A percentile compares a stretch with the other conserved stretches of the same genome.
phyloP scores from a whole-genome alignment of 1,140 invertebrate species.

The Microvelia longipes region DNA sequence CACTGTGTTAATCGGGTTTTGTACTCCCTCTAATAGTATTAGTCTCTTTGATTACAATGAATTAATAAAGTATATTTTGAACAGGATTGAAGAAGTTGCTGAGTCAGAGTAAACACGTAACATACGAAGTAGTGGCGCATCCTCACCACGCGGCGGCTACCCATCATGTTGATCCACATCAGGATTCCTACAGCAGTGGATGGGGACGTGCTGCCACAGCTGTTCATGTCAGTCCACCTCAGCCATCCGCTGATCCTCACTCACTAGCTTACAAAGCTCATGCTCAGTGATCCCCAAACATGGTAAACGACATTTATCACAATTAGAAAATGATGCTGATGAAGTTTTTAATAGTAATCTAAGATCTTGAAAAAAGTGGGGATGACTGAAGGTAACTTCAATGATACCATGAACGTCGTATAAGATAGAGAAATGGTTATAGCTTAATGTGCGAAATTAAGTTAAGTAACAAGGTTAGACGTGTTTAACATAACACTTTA shows the following conservation, averaged over 20 bases:
- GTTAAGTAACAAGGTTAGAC: no score
- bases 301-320: not conserved
- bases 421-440: no score
- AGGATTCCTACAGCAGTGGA: conserved; percentile 29
- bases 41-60: no score
- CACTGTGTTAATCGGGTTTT: no score
- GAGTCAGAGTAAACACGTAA: conserved; percentile 53
- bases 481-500: no score
- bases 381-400: no score
- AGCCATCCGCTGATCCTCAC: conserved; percentile 36
- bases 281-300: conserved; percentile 18
- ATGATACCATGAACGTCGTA: no score
- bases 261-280: conserved; percentile 48
- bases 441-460: no score
- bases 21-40: no score
- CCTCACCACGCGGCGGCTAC: conserved; percentile 38
- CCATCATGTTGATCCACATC: conserved; percentile 33
- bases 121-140: conserved; percentile 54
- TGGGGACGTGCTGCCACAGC: conserved; percentile 42
- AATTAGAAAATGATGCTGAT: not conserved
- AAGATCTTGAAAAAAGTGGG: no score
- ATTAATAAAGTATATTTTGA: no score
- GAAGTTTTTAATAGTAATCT: no score
- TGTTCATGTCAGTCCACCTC: conserved; percentile 26
- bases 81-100: conserved; percentile 57